These are phyloP conservation scores for Smutsia temminckii DNA, from an alignment of 2,797 vertebrate genomes.

Conservation along the genomic window DNA sequence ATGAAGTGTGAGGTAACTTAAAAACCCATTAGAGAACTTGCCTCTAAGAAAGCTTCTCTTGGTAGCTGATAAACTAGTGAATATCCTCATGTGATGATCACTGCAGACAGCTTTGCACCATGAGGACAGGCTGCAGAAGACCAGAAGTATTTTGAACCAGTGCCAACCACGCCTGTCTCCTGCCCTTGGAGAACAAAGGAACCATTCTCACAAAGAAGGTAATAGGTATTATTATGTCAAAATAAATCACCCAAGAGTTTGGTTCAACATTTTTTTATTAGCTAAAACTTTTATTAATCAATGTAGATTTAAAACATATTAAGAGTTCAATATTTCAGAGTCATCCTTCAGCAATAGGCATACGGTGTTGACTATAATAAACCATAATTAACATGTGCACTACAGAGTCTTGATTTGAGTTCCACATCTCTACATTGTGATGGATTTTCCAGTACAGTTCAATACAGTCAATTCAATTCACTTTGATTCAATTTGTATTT, in stretches of 20 bases:
- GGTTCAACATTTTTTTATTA: conserved; percentile 74
- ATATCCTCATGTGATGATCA: neutral
- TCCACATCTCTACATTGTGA: neutral
- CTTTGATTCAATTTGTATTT: conserved; percentile 31
- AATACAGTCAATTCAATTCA: neutral
- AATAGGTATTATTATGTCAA: neutral
- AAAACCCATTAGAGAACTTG: neutral
- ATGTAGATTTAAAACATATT: conserved; percentile 77
- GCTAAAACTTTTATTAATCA: conserved; percentile 80
- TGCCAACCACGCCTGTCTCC: neutral
- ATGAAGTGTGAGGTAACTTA: neutral
- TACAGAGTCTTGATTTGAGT: neutral
- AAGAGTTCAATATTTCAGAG: conserved; percentile 78
- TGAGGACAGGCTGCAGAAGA: neutral
- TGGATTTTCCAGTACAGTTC: conserved; percentile 36
- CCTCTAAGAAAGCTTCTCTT: neutral
- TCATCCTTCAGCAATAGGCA: conserved; percentile 70
- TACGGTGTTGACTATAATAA: conserved; percentile 33
- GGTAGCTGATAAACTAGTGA: neutral
- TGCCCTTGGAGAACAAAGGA: neutral
- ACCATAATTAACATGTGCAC: conserved; percentile 43
- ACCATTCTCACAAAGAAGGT: conserved; percentile 9
- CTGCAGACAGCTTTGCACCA: neutral
- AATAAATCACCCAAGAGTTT: conserved; percentile 61
- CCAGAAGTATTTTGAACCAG: neutral